A percentile compares a stretch with the other conserved stretches of the same genome.
Evolutionary conservation across 2,888 invertebrate species (phyloP).

Genomic region (Limnephilus marmoratus): DNA sequence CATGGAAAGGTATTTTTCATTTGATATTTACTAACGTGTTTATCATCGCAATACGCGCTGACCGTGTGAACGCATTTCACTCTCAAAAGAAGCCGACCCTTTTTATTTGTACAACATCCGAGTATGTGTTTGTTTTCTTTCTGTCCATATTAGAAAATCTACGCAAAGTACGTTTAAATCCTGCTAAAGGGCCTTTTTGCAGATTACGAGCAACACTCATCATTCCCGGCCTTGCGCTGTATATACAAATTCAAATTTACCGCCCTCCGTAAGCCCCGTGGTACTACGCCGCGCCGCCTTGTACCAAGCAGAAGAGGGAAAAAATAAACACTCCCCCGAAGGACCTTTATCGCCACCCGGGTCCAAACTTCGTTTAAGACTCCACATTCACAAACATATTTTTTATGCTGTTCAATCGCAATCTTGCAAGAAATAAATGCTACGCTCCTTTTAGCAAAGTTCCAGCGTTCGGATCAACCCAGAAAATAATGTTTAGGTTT

Average conservation of each 20-base stretch:
- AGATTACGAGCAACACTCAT: slow-evolving; percentile 48
- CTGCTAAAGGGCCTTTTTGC: slow-evolving; percentile 26
- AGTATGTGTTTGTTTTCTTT: slow-evolving; percentile 15
- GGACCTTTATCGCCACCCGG: slow-evolving; percentile 53
- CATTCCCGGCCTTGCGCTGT: slow-evolving; percentile 45
- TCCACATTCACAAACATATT: slow-evolving; percentile 30
- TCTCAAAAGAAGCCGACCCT: background rate
- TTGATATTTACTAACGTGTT: background rate
- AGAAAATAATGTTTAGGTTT: background rate
- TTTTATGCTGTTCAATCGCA: slow-evolving; percentile 19
- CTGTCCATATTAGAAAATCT: slow-evolving; percentile 38
- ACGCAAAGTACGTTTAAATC: slow-evolving; percentile 43
- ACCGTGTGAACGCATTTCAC: background rate
- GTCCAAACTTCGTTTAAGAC: slow-evolving; percentile 38
- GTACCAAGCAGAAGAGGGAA: slow-evolving; percentile 44
- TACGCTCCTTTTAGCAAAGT: slow-evolving; percentile 24
- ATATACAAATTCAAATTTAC: slow-evolving; percentile 54
- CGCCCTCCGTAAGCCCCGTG: slow-evolving; percentile 42
- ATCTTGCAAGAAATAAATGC: slow-evolving; percentile 4
- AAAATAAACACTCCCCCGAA: slow-evolving; percentile 63
- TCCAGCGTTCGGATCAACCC: background rate
- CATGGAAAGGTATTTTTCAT: no score
- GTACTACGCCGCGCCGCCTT: slow-evolving; percentile 31
- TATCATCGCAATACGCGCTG: background rate
- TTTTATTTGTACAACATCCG: background rate